A percentile compares a stretch with the other conserved stretches of the same genome.
These are phyloP conservation scores for Eledona agricola DNA, from an alignment of 2,888 invertebrate genomes.

Conservation along the genomic window DNA sequence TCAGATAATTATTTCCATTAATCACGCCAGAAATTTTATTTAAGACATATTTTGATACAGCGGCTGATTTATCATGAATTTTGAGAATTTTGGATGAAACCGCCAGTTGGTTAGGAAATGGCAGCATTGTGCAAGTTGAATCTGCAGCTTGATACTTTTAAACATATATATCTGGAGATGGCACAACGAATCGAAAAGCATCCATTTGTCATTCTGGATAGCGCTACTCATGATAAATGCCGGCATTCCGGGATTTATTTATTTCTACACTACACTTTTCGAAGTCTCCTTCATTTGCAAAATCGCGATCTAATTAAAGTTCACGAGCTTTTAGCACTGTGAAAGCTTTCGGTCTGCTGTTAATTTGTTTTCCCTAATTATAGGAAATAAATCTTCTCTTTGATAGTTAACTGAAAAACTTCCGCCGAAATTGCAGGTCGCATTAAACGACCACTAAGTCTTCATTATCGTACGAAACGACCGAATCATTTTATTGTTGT, in stretches of 20 bases:
- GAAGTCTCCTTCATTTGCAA: slow-evolving; percentile 41
- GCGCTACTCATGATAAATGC: slow-evolving; percentile 43
- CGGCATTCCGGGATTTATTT: slow-evolving; percentile 41
- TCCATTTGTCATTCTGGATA: slow-evolving; percentile 45
- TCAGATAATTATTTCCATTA: slow-evolving; percentile 28
- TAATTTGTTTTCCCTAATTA: slow-evolving; percentile 42
- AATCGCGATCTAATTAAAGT: slow-evolving; percentile 39
- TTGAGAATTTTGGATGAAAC: slow-evolving; percentile 15
- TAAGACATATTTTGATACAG: slow-evolving; percentile 22
- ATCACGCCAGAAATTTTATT: slow-evolving; percentile 22
- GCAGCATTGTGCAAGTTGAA: slow-evolving; percentile 36
- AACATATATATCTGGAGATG: slow-evolving; percentile 43
- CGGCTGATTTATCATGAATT: slow-evolving; percentile 20
- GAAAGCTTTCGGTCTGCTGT: slow-evolving; percentile 39
- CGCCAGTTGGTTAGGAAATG: slow-evolving; percentile 21
- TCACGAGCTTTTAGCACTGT: slow-evolving; percentile 41
- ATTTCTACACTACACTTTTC: slow-evolving; percentile 39
- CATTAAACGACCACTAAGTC: slow-evolving; percentile 30
- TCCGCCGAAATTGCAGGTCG: slow-evolving; percentile 23
- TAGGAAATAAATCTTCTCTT: slow-evolving; percentile 39
- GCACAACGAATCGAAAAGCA: slow-evolving; percentile 44
- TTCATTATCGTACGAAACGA: slow-evolving; percentile 20
- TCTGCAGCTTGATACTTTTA: slow-evolving; percentile 40
- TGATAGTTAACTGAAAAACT: slow-evolving; percentile 40
- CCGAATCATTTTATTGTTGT: slow-evolving; percentile 24